These are phyloP conservation scores for Drosophila rufa DNA, from an alignment of 1,140 invertebrate species.

Conservation along the genomic window DNA sequence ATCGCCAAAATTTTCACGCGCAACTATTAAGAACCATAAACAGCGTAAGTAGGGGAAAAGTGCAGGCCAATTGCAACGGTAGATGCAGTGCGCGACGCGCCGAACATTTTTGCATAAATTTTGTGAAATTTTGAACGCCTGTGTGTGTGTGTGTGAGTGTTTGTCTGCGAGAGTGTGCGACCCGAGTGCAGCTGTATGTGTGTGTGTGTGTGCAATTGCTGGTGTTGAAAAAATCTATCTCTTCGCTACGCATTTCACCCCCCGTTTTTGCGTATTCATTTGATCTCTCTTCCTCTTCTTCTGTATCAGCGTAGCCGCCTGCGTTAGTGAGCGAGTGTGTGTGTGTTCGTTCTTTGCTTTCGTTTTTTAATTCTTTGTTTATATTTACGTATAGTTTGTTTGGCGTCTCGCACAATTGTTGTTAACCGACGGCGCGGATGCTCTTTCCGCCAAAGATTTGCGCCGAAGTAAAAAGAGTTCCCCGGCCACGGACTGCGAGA, in stretches of 20 bases:
- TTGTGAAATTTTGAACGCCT: constrained; percentile 57
- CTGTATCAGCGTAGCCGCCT: constrained; percentile 56
- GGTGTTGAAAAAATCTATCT: constrained; percentile 81
- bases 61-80: constrained; percentile 10
- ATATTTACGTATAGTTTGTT: constrained; percentile 77
- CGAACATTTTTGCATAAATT: constrained; percentile 75
- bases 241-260: constrained; percentile 80
- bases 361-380: constrained; percentile 75
- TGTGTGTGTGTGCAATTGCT: constrained; percentile 52
- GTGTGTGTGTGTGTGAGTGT: constrained; percentile 23
- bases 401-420: constrained; percentile 56
- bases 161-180: constrained; percentile 35
- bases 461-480: constrained; percentile 1
- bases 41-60: constrained; percentile 68
- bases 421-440: constrained; percentile 27
- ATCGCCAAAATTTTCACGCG: constrained; percentile 64
- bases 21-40: constrained; percentile 67
- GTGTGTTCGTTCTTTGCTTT: constrained; percentile 48
- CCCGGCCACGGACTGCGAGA: neutral
- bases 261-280: constrained; percentile 66
- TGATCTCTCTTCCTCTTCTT: constrained; percentile 67
- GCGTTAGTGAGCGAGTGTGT: constrained; percentile 8
- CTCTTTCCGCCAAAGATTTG: constrained; percentile 32
- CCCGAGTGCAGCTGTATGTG: constrained; percentile 31
- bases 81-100: constrained; percentile 32